Percentiles rank a stretch among this genome's conserved stretches.
phyloP scores from a whole-genome alignment of 37 sponge, comb jelly and placozoan species.

The Petrosia ficiformis region DNA sequence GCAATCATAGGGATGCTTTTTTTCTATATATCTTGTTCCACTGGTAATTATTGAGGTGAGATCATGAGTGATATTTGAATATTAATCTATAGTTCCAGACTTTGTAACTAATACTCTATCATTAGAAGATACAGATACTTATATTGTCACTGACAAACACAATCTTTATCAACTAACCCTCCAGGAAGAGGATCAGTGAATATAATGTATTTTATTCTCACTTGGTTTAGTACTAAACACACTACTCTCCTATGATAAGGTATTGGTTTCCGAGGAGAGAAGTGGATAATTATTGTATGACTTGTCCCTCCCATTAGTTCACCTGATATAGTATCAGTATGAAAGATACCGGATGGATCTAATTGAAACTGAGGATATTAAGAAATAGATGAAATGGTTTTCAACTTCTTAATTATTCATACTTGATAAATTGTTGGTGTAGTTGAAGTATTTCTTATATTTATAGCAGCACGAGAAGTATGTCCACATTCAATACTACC shows the following conservation, averaged over 20 bases:
- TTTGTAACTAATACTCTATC: no score
- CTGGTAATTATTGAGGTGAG: no score
- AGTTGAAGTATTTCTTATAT: constrained; percentile 68
- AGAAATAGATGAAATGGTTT: background rate
- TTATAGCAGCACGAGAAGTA: constrained; percentile 29
- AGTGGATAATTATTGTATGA: constrained; percentile 53
- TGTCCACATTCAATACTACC: constrained; percentile 67
- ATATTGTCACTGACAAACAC: no score
- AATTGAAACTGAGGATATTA: constrained; percentile 41
- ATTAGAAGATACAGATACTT: no score
- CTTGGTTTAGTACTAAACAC: constrained; percentile 79
- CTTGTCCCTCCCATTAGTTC: constrained; percentile 29
- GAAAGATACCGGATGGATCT: constrained; percentile 66
- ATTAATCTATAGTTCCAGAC: no score
- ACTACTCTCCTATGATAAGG: constrained; percentile 75
- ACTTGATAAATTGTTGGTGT: constrained; percentile 67
- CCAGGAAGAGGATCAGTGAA: no score
- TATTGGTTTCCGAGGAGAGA: constrained; percentile 73
- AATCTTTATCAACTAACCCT: no score
- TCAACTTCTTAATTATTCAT: background rate
- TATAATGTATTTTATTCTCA: no score
- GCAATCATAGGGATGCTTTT: no score
- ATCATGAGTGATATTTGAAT: no score
- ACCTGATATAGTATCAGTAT: constrained; percentile 53
- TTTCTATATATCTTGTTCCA: no score